phyloP scores from a whole-genome alignment of 2,113 vertebrate genomes.

The Tauraco erythrolophus region DNA sequence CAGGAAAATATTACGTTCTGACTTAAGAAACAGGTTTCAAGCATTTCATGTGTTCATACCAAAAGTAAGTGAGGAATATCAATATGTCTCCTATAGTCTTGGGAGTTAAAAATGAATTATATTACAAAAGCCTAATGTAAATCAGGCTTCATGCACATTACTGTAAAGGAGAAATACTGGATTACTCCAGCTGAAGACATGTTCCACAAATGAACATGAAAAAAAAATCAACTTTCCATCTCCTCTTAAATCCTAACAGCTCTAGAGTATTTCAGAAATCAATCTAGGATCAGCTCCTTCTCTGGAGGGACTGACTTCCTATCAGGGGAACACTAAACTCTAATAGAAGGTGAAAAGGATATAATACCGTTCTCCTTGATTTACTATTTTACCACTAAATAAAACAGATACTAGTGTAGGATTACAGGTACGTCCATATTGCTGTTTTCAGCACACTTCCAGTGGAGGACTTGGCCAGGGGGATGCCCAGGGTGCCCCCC shows the following conservation, averaged over 20 bases:
- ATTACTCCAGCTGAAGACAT: neutral
- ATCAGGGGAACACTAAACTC: neutral
- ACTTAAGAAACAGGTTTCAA: conserved; percentile 6
- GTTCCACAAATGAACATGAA: conserved; percentile 4
- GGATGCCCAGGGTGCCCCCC: neutral
- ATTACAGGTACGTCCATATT: neutral
- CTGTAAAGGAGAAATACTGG: neutral
- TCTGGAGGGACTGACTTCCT: conserved; percentile 1
- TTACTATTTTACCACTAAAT: neutral
- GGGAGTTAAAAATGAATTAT: neutral
- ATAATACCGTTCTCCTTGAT: neutral
- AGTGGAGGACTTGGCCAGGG: neutral
- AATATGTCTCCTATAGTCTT: neutral
- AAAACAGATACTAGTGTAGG: neutral
- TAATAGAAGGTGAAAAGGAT: conserved; percentile 8
- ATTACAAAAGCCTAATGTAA: conserved; percentile 25
- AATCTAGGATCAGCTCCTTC: neutral
- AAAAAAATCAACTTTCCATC: conserved; percentile 23
- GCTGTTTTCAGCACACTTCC: neutral
- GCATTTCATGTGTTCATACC: neutral
- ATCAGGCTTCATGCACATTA: conserved; percentile 9
- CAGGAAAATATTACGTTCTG: neutral
- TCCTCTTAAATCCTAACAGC: conserved; percentile 25
- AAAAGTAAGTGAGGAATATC: neutral
- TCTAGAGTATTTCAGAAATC: conserved; percentile 25